phyloP scores from a whole-genome alignment of 1,140 invertebrate species.

The Heliothis virescens region DNA sequence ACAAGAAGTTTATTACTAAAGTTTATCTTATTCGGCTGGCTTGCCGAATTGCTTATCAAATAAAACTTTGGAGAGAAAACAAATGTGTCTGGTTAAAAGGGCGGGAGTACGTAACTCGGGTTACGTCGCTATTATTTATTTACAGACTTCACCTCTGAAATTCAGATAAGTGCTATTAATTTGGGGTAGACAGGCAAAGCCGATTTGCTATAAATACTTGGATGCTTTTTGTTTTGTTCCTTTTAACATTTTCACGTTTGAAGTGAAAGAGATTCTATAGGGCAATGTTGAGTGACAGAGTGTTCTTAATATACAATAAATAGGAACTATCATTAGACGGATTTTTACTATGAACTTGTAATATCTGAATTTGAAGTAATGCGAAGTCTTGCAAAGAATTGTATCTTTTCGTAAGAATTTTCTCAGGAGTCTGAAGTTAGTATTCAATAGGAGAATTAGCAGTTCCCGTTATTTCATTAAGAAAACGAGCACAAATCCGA shows the following conservation, averaged over 20 bases:
- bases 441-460: too few relatives aligned
- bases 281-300: too few relatives aligned
- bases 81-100: slow-evolving; percentile 37
- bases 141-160: slow-evolving; percentile 27
- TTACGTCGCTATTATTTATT: slow-evolving; percentile 36
- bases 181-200: slow-evolving; percentile 17
- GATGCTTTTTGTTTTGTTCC: background rate
- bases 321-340: too few relatives aligned
- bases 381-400: too few relatives aligned
- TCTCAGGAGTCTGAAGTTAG: too few relatives aligned
- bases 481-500: too few relatives aligned
- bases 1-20: slow-evolving; percentile 51
- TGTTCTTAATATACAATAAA: too few relatives aligned
- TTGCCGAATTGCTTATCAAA: slow-evolving; percentile 50
- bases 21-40: slow-evolving; percentile 44
- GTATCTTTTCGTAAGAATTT: too few relatives aligned
- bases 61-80: slow-evolving; percentile 51
- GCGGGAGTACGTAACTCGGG: background rate
- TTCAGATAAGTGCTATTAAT: slow-evolving; percentile 33
- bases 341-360: too few relatives aligned
- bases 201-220: slow-evolving; percentile 13
- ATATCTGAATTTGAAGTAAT: too few relatives aligned
- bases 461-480: too few relatives aligned
- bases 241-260: background rate
- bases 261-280: background rate